These are phyloP conservation scores for zebrafish (Danio rerio) DNA, from an alignment of 2,113 vertebrate genomes.

Conservation along the genomic window DNA sequence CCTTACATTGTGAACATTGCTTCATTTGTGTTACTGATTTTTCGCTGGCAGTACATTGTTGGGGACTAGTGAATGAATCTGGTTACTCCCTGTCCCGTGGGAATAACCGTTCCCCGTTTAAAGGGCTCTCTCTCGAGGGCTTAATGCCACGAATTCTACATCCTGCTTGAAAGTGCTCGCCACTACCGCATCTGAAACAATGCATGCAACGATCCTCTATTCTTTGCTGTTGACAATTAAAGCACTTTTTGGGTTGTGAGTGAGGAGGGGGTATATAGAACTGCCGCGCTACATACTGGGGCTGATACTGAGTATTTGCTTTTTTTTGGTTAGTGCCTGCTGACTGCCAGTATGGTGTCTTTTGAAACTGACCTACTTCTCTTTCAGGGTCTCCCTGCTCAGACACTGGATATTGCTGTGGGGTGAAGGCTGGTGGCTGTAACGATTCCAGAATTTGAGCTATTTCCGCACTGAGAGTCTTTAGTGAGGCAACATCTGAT, in stretches of 20 bases:
- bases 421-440: not conserved
- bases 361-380: not conserved
- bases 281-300: not conserved
- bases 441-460: conserved; percentile 22
- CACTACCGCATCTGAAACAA: conserved; percentile 50
- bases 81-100: conserved; percentile 48
- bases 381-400: not conserved
- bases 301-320: not conserved
- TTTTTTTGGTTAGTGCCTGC: not conserved
- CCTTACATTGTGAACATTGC: conserved; percentile 1
- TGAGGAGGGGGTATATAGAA: not conserved
- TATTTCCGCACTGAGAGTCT: conserved; percentile 23
- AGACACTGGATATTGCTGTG: not conserved
- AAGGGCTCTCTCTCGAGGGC: conserved; percentile 26
- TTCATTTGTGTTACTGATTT: not conserved
- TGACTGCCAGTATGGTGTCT: not conserved
- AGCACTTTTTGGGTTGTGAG: conserved; percentile 11
- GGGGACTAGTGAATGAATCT: conserved; percentile 16
- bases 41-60: not conserved
- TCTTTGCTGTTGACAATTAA: conserved; percentile 41
- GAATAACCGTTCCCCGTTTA: conserved; percentile 29
- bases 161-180: conserved; percentile 47
- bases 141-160: conserved; percentile 26
- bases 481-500: conserved; percentile 14
- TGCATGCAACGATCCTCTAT: conserved; percentile 32